Evolutionary conservation across 1,140 invertebrate genomes (phyloP), one percentile per base, ranked within the genome.

Genomic region (Anoplophora glabripennis): DNA sequence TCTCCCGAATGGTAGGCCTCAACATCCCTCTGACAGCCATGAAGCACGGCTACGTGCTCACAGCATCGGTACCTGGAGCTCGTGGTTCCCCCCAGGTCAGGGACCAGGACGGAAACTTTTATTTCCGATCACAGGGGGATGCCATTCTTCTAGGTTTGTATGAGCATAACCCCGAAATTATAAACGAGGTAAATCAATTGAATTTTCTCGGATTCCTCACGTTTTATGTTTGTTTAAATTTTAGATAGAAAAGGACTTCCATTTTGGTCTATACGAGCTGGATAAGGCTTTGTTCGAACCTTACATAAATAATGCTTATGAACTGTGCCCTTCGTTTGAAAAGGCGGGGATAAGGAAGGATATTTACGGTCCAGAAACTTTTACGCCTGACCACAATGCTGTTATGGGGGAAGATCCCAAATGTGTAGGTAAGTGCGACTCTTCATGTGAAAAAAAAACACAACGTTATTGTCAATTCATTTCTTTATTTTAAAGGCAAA

Each of bases 321-420:
- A 86, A 58, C 74, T 94, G 7, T 84, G 90, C 48, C 92, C 93
- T 0, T 78, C 79, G 52, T 80, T 94, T 36, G 82, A 81, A 42
- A 82, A 81, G 4, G 83, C 85, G 1, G 92, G 92, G 3, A 86
- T 96, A 4, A 93, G 89, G 75, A 87, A 87, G 14, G 93, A 91
- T 0, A 85, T 94, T 1, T 92, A 89, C 67, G 89, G 89, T 1
- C 87, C 89, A 0, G 92, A 95, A 73, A 89, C 88, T 11, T 95
- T 96, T 68, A 95, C 92, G 1, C 90, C 92, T 0, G 92, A 95
- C 76, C 90, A 94, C 69, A 93, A 91, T 72, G 90, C 92, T 11
- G 67, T 95, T n/a, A 80, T 95, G 77, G 89, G 85, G 63, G 85
- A 82, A 68, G 81, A 84, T 66, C 79, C 82, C 21, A 78, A 81